These are phyloP conservation scores for Gerris buenoi DNA, from an alignment of 1,140 invertebrate genomes.

Conservation along the genomic window DNA sequence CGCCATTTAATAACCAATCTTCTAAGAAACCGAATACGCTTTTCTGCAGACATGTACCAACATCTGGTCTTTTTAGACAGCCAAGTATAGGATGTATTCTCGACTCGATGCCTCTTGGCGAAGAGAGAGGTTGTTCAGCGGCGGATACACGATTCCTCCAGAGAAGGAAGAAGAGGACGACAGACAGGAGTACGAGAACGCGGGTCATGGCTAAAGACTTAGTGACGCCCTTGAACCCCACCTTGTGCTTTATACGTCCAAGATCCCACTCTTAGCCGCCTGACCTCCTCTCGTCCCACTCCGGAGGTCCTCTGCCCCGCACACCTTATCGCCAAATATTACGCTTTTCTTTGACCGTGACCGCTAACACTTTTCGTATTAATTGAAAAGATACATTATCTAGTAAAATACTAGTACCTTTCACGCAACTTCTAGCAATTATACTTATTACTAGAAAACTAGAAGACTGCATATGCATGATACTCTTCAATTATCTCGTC, in stretches of 20 bases:
- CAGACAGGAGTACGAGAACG: neutral
- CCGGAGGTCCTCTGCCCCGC: neutral
- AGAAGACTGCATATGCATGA: too few relatives aligned
- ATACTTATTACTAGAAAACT: too few relatives aligned
- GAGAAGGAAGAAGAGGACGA: neutral
- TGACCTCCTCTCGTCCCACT: neutral
- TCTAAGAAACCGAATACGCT: neutral
- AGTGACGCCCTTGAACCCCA: neutral
- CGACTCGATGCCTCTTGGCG: neutral
- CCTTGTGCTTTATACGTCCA: neutral
- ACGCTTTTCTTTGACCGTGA: too few relatives aligned
- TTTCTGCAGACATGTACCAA: neutral
- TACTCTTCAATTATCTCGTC: too few relatives aligned
- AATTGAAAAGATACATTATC: too few relatives aligned
- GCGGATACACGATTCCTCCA: neutral
- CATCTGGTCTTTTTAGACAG: neutral
- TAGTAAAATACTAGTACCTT: too few relatives aligned
- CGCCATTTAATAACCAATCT: neutral
- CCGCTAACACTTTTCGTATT: too few relatives aligned
- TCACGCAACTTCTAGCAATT: too few relatives aligned
- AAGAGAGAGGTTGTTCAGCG: neutral
- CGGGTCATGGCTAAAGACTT: neutral
- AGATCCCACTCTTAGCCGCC: neutral
- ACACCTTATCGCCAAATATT: neutral
- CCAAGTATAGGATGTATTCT: neutral